Conservation (phyloP, 2,113 vertebrate genomes). For the Acrocephalus arundinaceus region DNA sequence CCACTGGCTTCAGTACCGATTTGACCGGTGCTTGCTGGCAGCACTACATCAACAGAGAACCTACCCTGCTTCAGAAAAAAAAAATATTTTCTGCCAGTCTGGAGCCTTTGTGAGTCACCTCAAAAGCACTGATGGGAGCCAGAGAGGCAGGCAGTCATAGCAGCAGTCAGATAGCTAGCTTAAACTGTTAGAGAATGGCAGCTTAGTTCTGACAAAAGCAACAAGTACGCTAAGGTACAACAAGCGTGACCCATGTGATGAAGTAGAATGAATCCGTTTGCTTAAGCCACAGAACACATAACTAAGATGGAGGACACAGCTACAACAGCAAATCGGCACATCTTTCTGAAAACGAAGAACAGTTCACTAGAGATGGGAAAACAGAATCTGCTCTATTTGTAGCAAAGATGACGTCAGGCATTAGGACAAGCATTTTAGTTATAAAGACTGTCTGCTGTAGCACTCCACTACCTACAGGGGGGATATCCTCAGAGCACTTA, state of each 20-base stretch:
- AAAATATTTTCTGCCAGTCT: constrained; percentile 1
- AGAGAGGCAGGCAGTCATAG: neutral
- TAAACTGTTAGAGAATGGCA: neutral
- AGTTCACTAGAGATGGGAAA: neutral
- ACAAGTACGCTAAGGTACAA: neutral
- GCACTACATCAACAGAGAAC: neutral
- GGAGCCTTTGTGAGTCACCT: constrained; percentile 28
- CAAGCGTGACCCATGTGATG: accelerated
- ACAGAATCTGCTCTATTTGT: constrained; percentile 40
- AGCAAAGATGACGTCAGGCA: constrained; percentile 44
- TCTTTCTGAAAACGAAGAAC: neutral
- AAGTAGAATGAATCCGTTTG: accelerated
- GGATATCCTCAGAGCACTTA: neutral
- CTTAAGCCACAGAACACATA: neutral
- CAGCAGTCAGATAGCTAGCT: neutral
- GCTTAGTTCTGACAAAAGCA: constrained; percentile 12
- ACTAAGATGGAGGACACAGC: neutral
- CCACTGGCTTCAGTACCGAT: neutral
- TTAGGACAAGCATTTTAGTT: neutral
- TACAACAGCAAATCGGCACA: neutral
- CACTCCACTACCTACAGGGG: neutral
- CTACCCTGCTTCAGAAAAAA: neutral
- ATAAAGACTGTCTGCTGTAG: neutral
- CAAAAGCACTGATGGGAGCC: neutral
- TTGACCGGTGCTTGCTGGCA: neutral